A percentile compares a stretch with the other conserved stretches of the same genome.
phyloP scores from a whole-genome alignment of 2,113 vertebrate genomes.

The Pionites leucogaster region DNA sequence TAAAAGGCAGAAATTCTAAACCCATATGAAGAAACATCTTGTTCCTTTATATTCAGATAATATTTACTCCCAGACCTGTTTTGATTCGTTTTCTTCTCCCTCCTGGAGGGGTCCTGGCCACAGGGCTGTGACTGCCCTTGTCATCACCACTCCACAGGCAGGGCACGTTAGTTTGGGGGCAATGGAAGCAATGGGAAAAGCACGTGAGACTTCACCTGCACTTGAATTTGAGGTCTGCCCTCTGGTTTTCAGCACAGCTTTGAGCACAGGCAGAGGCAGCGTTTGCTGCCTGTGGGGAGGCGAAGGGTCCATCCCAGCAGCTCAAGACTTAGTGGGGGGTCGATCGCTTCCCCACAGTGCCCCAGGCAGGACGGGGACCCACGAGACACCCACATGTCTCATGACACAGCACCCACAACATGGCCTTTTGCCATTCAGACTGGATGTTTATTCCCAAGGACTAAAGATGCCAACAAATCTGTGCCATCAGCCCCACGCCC shows the following conservation, averaged over 20 bases:
- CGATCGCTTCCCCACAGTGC: accelerated
- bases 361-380: background rate
- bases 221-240: background rate
- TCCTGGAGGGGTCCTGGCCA: background rate
- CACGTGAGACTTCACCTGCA: background rate
- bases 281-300: background rate
- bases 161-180: accelerated
- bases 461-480: background rate
- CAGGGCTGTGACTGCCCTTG: background rate
- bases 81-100: constrained; percentile 52
- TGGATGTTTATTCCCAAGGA: background rate
- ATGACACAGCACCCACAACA: background rate
- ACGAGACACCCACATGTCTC: accelerated
- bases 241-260: background rate
- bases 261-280: background rate
- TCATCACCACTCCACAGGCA: accelerated
- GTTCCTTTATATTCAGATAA: constrained; percentile 68
- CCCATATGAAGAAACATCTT: background rate
- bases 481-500: accelerated
- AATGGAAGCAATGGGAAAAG: background rate
- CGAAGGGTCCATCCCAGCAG: background rate
- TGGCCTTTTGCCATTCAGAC: background rate
- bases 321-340: too few relatives aligned
- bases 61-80: constrained; percentile 54
- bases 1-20: constrained; percentile 53